Base-by-base conservation (phyloP, 53 echinoderm and acorn worm species). In the Temnopleurus reevesii region DNA sequence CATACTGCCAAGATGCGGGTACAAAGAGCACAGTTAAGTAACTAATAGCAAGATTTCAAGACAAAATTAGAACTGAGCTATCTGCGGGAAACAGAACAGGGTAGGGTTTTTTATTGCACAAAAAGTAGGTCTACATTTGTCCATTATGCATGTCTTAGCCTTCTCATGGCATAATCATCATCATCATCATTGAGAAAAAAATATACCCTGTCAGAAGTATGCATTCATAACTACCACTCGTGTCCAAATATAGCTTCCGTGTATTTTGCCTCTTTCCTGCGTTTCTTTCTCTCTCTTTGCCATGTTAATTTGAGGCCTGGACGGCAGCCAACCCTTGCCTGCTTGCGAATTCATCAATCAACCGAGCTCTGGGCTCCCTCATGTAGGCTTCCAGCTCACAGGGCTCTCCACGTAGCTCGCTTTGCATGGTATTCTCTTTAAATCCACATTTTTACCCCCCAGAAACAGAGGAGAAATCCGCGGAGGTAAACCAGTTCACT, bases 221-320 rank as follows among this genome's bases (percentile, higher is more conserved):
- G 30, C 79, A 79, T 79, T 79, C 79, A 79, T 29, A 79, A 83
- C 47, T 83, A 55, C 83, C 83, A 54, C 83, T 83, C 55, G 55
- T 55, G 53, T 55, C 83, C 83, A 83, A 83, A 83, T 83, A 83
- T 83, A 83, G 83, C 56, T 83, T 54, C 83, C 33, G 36, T 83
- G 51, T 80, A 80, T 80, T 49, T 46, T 80, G 38, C 80, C 71
- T 71, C 71, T 71, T 71, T 71, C 71, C 71, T 71, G n/a, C 71
- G 36, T n/a, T 19, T 71, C 41, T 71, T 41, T 71, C 41, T 71
- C 41, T 71, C 71, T 71, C 71, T 71, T 71, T 71, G 71, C 43
- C 41, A 71, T 41, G 8, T 71, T 71, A 71, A 71, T 71, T 71
- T 38, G 71, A 71, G 71, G 71, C 71, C 71, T 71, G 71, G 71